Percentiles rank a stretch among this genome's conserved stretches.
phyloP scores from a whole-genome alignment of 2,797 vertebrate species.

The Eulemur coronatus region DNA sequence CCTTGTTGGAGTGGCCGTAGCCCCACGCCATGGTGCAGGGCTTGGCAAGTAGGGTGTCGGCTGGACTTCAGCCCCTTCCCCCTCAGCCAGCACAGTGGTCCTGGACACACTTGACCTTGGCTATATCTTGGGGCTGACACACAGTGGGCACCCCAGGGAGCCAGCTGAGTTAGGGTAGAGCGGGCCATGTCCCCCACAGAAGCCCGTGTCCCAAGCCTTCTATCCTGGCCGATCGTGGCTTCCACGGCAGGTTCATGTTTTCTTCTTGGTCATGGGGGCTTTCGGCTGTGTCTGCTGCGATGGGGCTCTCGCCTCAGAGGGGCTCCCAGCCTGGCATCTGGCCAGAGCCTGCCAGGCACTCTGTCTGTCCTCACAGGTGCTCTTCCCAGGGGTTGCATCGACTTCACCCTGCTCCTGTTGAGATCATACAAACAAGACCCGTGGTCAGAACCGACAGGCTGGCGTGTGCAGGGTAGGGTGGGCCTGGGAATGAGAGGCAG shows the following conservation, averaged over 20 bases:
- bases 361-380: neutral
- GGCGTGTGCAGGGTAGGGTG: neutral
- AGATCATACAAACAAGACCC: neutral
- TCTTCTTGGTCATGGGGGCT: neutral
- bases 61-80: no score
- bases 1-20: neutral
- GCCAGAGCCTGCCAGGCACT: neutral
- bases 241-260: neutral
- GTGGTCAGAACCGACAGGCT: neutral
- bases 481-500: neutral
- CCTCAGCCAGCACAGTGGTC: neutral
- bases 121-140: neutral
- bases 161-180: neutral
- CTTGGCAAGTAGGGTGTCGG: neutral
- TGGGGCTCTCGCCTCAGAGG: neutral
- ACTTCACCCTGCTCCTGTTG: neutral
- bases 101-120: neutral
- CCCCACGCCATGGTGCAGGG: neutral
- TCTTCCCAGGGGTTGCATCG: neutral
- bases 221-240: neutral
- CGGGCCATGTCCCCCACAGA: fast-evolving
- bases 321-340: neutral
- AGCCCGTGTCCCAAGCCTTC: no score
- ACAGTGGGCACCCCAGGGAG: neutral
- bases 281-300: neutral